Evolutionary conservation across 2,888 invertebrate species (phyloP), one percentile per base, ranked within the genome.

Genomic region (Hipparchia semele): DNA sequence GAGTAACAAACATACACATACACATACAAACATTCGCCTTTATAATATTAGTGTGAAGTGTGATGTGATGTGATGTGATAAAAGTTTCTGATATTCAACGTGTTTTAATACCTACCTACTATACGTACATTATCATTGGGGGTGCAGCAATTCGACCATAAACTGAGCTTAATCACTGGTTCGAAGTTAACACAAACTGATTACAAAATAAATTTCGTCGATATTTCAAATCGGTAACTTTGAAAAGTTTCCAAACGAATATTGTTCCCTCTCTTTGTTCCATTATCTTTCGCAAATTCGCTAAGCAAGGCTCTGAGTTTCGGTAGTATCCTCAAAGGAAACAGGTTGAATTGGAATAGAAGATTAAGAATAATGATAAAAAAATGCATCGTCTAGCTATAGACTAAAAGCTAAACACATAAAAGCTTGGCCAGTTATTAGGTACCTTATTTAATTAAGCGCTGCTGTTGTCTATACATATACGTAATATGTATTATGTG

Each of bases 191-290:
- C 23, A 13, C 58, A 58, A 58, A 58, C 58, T 58, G 58, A 58
- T 58, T 58, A 58, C 23, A 58, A 58, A 58, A 54, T 49, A 58
- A 58, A 23, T 23, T 58, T 58, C 9, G 23, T 23, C 23, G 58
- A 58, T 58, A 58, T 23, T 58, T 58, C 58, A 58, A 58, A 58
- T 58, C 23, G 58, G 58, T 58, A 58, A 23, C 58, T 58, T 58
- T 58, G 58, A 58, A 58, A 58, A 54, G 53, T 54, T 54, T 12
- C 53, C 58, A 9, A 58, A 58, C 9, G 58, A 13, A 13, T 23
- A 58, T 58, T 13, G 9, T 23, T 58, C 6, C 13, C 23, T 58
- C 58, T 23, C 58, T 58, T 58, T 58, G 23, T 58, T 23, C 58
- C 58, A 23, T 58, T 58, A 58, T 58, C 58, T 58, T 23, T 23